Percentiles rank a stretch among this genome's conserved stretches.
phyloP scores from a whole-genome alignment of 1,140 invertebrate species.

The Temnothorax curvispinosus region DNA sequence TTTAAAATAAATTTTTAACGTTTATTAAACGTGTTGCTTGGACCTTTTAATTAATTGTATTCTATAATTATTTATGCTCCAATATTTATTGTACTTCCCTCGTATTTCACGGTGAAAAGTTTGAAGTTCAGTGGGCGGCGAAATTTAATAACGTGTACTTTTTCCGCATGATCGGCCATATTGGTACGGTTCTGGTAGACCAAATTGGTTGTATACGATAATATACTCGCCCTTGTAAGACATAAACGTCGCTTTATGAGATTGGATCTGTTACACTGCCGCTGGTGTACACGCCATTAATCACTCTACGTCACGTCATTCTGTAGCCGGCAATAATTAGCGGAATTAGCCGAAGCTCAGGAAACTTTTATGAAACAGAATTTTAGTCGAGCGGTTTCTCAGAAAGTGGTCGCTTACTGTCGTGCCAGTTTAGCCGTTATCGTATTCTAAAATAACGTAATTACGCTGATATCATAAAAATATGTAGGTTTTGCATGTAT shows the following conservation, averaged over 20 bases:
- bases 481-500: background rate
- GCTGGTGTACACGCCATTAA: slow-evolving; percentile 42
- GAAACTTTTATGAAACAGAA: slow-evolving; percentile 41
- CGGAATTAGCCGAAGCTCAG: slow-evolving; percentile 7
- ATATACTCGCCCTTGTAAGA: slow-evolving; percentile 34
- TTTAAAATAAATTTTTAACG: too few species aligned
- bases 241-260: slow-evolving; percentile 42
- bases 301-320: slow-evolving; percentile 48
- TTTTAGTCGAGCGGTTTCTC: slow-evolving; percentile 15
- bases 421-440: background rate
- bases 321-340: slow-evolving; percentile 41
- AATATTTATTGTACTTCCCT: background rate
- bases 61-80: background rate
- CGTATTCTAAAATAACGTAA: slow-evolving; percentile 1
- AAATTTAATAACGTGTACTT: slow-evolving; percentile 34
- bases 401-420: background rate
- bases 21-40: too few species aligned
- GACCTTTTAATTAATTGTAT: slow-evolving; percentile 2
- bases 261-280: slow-evolving; percentile 21
- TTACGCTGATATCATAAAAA: background rate
- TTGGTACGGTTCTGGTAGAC: background rate
- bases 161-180: background rate
- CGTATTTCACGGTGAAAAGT: background rate
- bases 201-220: slow-evolving; percentile 14
- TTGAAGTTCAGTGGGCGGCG: background rate